A percentile compares a stretch with the other conserved stretches of the same genome.
Evolutionary conservation across 2,113 vertebrate genomes (phyloP).

Genomic region (Crotalus horridus): DNA sequence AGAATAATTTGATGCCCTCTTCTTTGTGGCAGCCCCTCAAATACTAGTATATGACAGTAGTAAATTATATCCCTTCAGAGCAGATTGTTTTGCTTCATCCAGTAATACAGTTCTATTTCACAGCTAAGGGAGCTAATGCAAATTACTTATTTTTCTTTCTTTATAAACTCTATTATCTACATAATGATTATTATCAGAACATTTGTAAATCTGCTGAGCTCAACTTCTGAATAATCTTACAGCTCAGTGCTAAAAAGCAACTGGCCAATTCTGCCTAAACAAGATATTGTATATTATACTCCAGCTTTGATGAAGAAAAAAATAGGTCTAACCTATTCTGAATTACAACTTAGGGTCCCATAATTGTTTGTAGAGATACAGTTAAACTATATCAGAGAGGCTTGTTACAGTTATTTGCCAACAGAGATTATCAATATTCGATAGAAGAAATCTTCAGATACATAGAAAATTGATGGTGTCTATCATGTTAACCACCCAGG

Average conservation of each 20-base stretch:
- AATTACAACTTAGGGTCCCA: background rate
- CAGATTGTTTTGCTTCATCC: background rate
- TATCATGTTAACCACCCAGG: too few relatives aligned
- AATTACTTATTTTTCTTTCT: background rate
- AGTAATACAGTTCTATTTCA: background rate
- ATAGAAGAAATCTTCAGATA: background rate
- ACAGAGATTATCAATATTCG: background rate
- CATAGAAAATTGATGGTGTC: background rate
- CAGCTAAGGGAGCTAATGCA: background rate
- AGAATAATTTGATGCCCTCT: too few relatives aligned
- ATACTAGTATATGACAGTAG: background rate
- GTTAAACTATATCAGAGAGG: background rate
- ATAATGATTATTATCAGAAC: background rate
- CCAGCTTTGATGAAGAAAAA: background rate
- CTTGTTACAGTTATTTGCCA: background rate
- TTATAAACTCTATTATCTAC: background rate
- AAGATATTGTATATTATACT: background rate
- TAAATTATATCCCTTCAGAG: background rate
- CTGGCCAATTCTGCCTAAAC: accelerated
- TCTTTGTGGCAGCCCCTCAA: too few relatives aligned
- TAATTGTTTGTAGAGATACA: background rate
- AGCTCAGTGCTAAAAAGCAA: background rate
- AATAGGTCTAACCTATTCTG: background rate
- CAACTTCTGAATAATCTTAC: background rate
- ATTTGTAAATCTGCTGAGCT: background rate